A percentile compares a stretch with the other conserved stretches of the same genome.
phyloP scores from a whole-genome alignment of 2,797 vertebrate genomes.

The Syngnathus acus region DNA sequence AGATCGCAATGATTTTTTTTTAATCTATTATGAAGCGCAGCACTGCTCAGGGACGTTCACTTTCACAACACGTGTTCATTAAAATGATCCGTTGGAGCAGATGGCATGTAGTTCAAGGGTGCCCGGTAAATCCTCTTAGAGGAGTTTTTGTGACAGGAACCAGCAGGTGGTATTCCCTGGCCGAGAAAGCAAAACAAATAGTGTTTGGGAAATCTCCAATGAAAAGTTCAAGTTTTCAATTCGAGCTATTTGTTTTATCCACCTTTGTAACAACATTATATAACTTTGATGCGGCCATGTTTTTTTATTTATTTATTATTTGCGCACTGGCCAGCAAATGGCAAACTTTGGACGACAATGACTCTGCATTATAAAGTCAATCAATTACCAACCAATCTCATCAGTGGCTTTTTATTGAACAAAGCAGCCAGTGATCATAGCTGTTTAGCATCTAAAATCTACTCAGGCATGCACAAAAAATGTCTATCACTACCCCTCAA shows the following conservation, averaged over 20 bases:
- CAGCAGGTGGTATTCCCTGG: slow-evolving; percentile 2
- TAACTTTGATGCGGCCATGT: too few species aligned
- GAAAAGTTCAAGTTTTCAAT: too few species aligned
- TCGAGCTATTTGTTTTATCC: too few species aligned
- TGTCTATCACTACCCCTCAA: neutral
- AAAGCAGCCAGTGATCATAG: neutral
- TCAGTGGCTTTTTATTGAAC: neutral
- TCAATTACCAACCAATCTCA: neutral
- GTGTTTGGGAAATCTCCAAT: too few species aligned
- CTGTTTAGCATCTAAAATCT: neutral
- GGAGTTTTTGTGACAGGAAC: slow-evolving; percentile 5
- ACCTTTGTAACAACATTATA: too few species aligned
- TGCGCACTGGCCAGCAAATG: too few species aligned
- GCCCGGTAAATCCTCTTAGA: slow-evolving; percentile 43
- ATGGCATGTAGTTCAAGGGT: slow-evolving; percentile 47
- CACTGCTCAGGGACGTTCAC: slow-evolving; percentile 12
- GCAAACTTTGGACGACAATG: neutral
- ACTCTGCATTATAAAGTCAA: neutral
- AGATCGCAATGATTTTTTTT: neutral
- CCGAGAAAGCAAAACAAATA: neutral
- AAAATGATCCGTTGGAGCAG: slow-evolving; percentile 41
- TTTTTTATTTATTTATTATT: too few species aligned
- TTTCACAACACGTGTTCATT: slow-evolving; percentile 27
- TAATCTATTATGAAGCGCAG: neutral
- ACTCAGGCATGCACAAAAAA: too few species aligned